Conservation (phyloP, 2,888 invertebrate genomes). For the Sthenelais limicola region DNA sequence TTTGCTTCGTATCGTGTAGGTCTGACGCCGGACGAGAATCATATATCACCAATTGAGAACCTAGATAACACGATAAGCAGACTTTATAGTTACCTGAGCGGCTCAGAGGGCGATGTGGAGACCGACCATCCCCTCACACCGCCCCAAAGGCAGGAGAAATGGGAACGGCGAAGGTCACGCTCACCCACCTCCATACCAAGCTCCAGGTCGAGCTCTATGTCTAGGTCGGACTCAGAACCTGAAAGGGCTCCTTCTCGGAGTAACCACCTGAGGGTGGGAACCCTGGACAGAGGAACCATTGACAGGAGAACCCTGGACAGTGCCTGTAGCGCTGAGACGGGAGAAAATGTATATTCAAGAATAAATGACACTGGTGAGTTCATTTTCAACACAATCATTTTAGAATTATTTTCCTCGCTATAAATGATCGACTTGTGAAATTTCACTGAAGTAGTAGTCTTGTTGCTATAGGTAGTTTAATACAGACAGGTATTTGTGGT, state of each 20-base stretch:
- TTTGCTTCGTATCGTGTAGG: no score
- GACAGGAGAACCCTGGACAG: conserved; percentile 46
- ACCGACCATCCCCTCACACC: conserved; percentile 47
- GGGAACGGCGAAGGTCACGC: conserved; percentile 22
- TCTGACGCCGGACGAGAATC: conserved; percentile 56
- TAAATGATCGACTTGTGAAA: neutral
- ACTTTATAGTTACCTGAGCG: conserved; percentile 62
- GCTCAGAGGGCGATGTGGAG: conserved; percentile 66
- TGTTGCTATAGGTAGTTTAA: no score
- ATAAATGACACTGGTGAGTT: conserved; percentile 50
- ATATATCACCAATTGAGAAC: conserved; percentile 54
- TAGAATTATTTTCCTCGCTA: conserved; percentile 1
- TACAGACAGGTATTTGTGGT: no score
- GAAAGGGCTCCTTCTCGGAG: neutral
- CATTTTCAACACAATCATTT: neutral
- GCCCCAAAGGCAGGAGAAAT: conserved; percentile 23
- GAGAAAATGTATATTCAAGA: conserved; percentile 50
- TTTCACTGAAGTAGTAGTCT: neutral
- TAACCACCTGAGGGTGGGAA: neutral
- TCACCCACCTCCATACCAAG: conserved; percentile 43
- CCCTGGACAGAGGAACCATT: conserved; percentile 3
- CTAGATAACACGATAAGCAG: conserved; percentile 44
- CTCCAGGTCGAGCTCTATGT: conserved; percentile 36
- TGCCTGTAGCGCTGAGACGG: conserved; percentile 35
- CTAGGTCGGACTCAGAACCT: conserved; percentile 30